phyloP scores from a whole-genome alignment of 2,797 vertebrate genomes.

The Pantherophis alleghaniensis region DNA sequence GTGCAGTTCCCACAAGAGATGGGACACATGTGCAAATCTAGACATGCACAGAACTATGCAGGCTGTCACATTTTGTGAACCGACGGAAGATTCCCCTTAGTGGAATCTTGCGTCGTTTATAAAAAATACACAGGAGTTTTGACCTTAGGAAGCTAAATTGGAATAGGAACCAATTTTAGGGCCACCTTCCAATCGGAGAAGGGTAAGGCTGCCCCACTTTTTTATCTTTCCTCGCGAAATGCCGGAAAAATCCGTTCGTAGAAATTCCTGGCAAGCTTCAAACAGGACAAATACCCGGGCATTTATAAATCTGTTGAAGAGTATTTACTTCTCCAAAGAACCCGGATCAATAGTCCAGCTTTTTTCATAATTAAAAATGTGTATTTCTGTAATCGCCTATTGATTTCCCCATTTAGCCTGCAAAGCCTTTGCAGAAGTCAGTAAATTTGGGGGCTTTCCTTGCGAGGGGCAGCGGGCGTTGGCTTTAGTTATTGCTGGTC shows the following conservation, averaged over 20 bases:
- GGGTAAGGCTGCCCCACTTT: background rate
- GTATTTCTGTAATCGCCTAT: slow-evolving; percentile 68
- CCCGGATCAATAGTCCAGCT: slow-evolving; percentile 62
- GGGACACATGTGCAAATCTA: background rate
- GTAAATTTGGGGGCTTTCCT: slow-evolving; percentile 50
- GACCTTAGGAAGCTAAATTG: background rate
- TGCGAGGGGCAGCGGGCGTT: slow-evolving; percentile 37
- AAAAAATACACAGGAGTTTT: background rate
- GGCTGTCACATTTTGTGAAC: background rate
- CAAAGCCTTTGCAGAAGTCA: slow-evolving; percentile 48
- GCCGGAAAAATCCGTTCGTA: slow-evolving; percentile 34
- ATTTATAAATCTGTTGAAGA: slow-evolving; percentile 62
- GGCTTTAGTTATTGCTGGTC: slow-evolving; percentile 53
- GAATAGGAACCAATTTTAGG: slow-evolving; percentile 1
- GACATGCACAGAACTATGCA: background rate
- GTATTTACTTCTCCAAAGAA: slow-evolving; percentile 64
- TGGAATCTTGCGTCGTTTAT: background rate
- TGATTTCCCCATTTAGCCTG: slow-evolving; percentile 63
- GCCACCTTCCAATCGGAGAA: background rate
- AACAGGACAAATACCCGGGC: slow-evolving; percentile 16
- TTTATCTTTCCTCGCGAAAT: background rate
- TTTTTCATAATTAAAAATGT: slow-evolving; percentile 77
- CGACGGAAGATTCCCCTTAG: background rate
- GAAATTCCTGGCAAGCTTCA: slow-evolving; percentile 51
- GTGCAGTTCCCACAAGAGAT: background rate